Base-by-base conservation (phyloP, 2,888 invertebrate species). In the Pyrrhosoma nymphula region DNA sequence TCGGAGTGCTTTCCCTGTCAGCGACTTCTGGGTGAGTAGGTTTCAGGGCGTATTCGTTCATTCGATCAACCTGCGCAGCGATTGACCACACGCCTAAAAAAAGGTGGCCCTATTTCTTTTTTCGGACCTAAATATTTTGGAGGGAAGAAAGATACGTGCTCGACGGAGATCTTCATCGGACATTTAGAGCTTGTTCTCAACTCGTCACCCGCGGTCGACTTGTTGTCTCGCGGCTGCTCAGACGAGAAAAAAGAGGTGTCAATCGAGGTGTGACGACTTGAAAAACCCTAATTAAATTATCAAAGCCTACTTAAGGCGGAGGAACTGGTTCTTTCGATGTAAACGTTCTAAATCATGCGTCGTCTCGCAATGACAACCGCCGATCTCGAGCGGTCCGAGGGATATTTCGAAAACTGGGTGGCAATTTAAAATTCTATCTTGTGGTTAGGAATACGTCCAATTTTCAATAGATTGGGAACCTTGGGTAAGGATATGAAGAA, bases 231-330 rank as follows among this genome's bases (percentile, higher is more conserved):
- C 26, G 82, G 82, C 35, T 35, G 82, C 30, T 12, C n/a, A 16
- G 14, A 26, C 35, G 82, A 82, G 12, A 14, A 35, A 35, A 26
- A 82, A 35, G 26, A 82, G 82, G 82, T 82, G 35, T 82, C 82
- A 82, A 35, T 14, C 35, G 35, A 35, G 35, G 82, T 82, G 35
- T 82, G 82, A 14, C 35, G 82, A 26, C 82, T n/a, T 16, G 82
- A 26, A 82, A 82, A 82, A 30, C 82, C 35, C 18, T 82, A 82
- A 82, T 35, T 82, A 82, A 82, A 82, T 82, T 82, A 82, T 35
- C 30, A 82, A 16, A 10, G 35, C 30, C 82, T 82, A 82, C 26
- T 82, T 82, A 82, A n/a, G 16, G 16, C 35, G 18, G 18, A 35
- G 82, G 82, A 82, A 82, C 82, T 35, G 82, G 82, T 82, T 82